phyloP scores from a whole-genome alignment of 2,888 invertebrate species.

The Lissocephala sabroskyi region DNA sequence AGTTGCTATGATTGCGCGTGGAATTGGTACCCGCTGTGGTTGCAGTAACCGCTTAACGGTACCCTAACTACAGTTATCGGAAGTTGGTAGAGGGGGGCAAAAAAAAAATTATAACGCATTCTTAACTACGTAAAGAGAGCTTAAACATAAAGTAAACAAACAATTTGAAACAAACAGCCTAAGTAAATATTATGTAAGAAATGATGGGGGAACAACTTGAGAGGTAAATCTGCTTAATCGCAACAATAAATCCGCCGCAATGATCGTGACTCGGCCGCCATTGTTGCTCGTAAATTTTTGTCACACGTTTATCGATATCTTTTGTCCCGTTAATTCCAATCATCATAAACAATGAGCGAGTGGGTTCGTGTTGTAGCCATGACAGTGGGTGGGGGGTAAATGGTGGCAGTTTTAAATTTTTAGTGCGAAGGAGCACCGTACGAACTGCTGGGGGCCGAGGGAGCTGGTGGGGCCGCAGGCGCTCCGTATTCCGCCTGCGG shows the following conservation, averaged over 20 bases:
- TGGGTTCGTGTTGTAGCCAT: slow-evolving; percentile 20
- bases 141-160: slow-evolving; percentile 46
- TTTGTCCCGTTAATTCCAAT: slow-evolving; percentile 23
- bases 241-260: slow-evolving; percentile 24
- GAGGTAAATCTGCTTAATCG: slow-evolving; percentile 51
- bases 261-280: slow-evolving; percentile 18
- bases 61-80: slow-evolving; percentile 27
- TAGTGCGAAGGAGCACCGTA: slow-evolving; percentile 70
- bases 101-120: slow-evolving; percentile 52
- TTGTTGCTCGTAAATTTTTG: slow-evolving; percentile 55
- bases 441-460: slow-evolving; percentile 69
- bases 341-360: slow-evolving; percentile 21
- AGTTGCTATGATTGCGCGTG: slow-evolving; percentile 31
- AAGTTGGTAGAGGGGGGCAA: slow-evolving; percentile 16
- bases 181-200: slow-evolving; percentile 43
- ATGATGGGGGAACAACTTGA: slow-evolving; percentile 34
- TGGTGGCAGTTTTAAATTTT: background rate
- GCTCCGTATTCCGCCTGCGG: slow-evolving; percentile 70
- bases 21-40: too few relatives aligned
- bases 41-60: too few relatives aligned
- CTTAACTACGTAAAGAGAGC: slow-evolving; percentile 50
- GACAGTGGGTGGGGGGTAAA: slow-evolving; percentile 8
- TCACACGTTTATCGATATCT: slow-evolving; percentile 51
- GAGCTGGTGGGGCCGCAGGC: slow-evolving; percentile 62
- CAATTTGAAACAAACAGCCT: slow-evolving; percentile 66